Evolutionary conservation across 2,797 vertebrate genomes (phyloP), one percentile per base, ranked within the genome.

Genomic region (Schizopygopsis pylzovi): DNA sequence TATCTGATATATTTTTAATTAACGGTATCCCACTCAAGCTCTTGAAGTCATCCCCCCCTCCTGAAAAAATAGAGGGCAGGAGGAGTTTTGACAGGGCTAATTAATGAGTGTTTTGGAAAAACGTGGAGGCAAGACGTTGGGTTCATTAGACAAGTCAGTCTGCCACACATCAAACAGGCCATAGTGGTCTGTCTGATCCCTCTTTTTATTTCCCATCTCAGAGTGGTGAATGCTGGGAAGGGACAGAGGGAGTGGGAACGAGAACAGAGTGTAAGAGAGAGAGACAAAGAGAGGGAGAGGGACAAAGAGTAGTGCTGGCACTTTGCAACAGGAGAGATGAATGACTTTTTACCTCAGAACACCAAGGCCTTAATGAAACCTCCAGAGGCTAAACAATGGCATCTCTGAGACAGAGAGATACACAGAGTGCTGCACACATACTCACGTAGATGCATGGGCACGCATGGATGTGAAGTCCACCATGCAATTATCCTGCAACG

Each of bases 1-100:
- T 93, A 95, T 95, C 94, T 95, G 95, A 95, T 96, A 96, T 95
- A 94, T 95, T 95, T 95, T 96, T 96, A 96, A 96, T 96, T 96
- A 96, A 95, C 91, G 89, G 90, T 94, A 95, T 94, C 94, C 95
- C 90, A 94, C 95, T 96, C 94, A 95, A 89, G 93, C 92, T 92
- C 94, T 94, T 95, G 94, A 95, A 95, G 94, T 87, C 83, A 83
- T 83, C 88, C 88, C 81, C 81, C 70, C 79, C 84, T 87, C 43
- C 92, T 89, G 90, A 93, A 94, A 95, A 94, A 67, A 94, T 87
- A 90, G 47, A 82, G 68, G 78, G 79, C 93, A 47, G 84, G 92
- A 91, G 92, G 94, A 94, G 93, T 95, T 96, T 94, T 95, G 95
- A 95, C 95, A 95, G 93, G 93, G 94, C 93, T 96, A 96, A 96